Conservation (phyloP, 2,113 vertebrate genomes). For the Ranitomeya imitator region DNA sequence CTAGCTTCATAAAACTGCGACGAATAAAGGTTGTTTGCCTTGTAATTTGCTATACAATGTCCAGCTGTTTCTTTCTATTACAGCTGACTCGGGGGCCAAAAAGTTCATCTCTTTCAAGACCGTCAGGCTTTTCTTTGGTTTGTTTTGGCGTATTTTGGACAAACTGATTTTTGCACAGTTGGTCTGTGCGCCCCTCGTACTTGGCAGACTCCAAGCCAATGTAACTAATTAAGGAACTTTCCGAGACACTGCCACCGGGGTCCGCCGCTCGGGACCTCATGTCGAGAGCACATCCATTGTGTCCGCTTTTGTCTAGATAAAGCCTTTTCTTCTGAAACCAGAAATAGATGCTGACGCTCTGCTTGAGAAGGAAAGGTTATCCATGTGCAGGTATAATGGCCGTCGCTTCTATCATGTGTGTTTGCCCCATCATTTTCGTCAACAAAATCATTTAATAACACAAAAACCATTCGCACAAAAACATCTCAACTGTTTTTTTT, state of each 20-base stretch:
- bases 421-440: conserved; percentile 1
- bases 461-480: background rate
- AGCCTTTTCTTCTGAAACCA: conserved; percentile 3
- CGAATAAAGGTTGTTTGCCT: conserved; percentile 48
- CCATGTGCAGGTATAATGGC: background rate
- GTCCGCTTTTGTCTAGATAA: background rate
- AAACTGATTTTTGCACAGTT: background rate
- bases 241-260: background rate
- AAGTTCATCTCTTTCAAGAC: conserved; percentile 33
- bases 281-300: conserved; percentile 20
- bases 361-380: conserved; percentile 25
- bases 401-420: background rate
- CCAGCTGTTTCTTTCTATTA: conserved; percentile 19
- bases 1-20: background rate
- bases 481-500: background rate
- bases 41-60: conserved; percentile 46
- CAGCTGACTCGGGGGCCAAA: conserved; percentile 8
- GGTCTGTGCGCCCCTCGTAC: background rate
- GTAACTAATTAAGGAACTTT: conserved; percentile 43
- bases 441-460: background rate
- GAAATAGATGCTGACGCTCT: conserved; percentile 12
- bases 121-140: conserved; percentile 1
- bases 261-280: background rate
- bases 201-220: conserved; percentile 4
- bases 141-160: conserved; percentile 21